Percentiles rank a stretch among this genome's conserved stretches.
phyloP scores from a whole-genome alignment of 1,140 invertebrate genomes.

The Leptinotarsa defecta region DNA sequence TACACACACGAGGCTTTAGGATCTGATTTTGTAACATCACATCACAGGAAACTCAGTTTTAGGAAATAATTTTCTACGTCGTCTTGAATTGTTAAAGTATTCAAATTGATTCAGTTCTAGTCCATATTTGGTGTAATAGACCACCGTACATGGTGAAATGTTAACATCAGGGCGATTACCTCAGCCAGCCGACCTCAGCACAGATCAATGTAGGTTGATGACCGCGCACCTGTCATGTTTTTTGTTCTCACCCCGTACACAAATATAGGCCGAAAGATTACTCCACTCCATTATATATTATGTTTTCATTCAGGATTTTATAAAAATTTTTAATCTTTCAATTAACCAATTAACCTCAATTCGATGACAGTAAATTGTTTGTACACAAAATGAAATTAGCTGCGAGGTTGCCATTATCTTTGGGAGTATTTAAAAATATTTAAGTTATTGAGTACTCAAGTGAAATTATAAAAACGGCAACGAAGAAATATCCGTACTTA shows the following conservation, averaged over 20 bases:
- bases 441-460: too few species aligned
- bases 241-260: constrained; percentile 13
- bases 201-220: constrained; percentile 52
- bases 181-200: constrained; percentile 20
- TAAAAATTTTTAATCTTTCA: not conserved
- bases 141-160: not conserved
- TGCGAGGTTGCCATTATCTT: constrained; percentile 7
- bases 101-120: not conserved
- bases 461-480: not conserved
- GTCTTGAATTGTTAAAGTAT: constrained; percentile 1
- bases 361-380: constrained; percentile 25
- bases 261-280: not conserved
- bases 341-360: constrained; percentile 29
- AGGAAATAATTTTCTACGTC: not conserved
- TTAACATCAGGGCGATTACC: constrained; percentile 17
- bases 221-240: constrained; percentile 46
- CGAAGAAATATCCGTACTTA: not conserved
- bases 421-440: too few species aligned
- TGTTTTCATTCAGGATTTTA: not conserved
- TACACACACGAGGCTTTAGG: too few species aligned
- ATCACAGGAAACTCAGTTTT: not conserved
- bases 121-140: not conserved
- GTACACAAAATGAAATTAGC: constrained; percentile 23
- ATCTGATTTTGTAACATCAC: too few species aligned
- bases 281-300: not conserved